phyloP scores from a whole-genome alignment of 2,113 vertebrate genomes.

The Nothobranchius furzeri region DNA sequence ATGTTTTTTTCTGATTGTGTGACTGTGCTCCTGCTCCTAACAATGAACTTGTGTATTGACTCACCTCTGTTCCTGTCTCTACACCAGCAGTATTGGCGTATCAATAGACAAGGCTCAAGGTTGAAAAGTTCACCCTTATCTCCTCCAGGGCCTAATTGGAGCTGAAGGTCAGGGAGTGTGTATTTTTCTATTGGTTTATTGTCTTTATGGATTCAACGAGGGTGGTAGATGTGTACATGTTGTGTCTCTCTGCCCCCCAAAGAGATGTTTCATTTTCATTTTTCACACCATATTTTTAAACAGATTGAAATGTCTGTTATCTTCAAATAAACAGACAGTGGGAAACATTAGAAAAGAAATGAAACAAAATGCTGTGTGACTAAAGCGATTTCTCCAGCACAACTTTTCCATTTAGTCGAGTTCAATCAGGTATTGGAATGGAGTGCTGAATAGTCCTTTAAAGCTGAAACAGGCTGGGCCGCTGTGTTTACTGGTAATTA shows the following conservation, averaged over 20 bases:
- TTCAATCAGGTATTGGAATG: conserved; percentile 73
- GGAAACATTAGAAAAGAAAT: conserved; percentile 69
- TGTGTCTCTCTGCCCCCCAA: conserved; percentile 50
- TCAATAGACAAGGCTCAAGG: conserved; percentile 70
- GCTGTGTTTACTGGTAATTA: conserved; percentile 73
- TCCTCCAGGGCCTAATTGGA: conserved; percentile 75
- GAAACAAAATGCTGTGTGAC: conserved; percentile 73
- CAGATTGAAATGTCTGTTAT: conserved; percentile 72
- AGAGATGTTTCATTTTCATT: conserved; percentile 44
- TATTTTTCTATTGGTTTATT: conserved; percentile 72
- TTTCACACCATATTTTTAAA: conserved; percentile 60
- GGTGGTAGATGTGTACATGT: conserved; percentile 31
- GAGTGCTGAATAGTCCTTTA: conserved; percentile 69
- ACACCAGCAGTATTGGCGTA: conserved; percentile 48
- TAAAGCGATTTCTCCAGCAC: conserved; percentile 69
- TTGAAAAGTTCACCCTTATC: conserved; percentile 76
- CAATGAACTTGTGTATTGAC: conserved; percentile 56
- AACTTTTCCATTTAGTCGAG: conserved; percentile 74
- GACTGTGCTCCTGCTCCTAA: conserved; percentile 19
- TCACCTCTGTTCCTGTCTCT: conserved; percentile 47
- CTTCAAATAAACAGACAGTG: conserved; percentile 73
- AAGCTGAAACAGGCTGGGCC: conserved; percentile 59
- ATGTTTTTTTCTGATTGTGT: conserved; percentile 38
- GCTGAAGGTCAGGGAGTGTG: conserved; percentile 74
- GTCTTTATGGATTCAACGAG: conserved; percentile 66